Base-by-base conservation (phyloP, 2,888 invertebrate species). In the Hydropsyche betteni region DNA sequence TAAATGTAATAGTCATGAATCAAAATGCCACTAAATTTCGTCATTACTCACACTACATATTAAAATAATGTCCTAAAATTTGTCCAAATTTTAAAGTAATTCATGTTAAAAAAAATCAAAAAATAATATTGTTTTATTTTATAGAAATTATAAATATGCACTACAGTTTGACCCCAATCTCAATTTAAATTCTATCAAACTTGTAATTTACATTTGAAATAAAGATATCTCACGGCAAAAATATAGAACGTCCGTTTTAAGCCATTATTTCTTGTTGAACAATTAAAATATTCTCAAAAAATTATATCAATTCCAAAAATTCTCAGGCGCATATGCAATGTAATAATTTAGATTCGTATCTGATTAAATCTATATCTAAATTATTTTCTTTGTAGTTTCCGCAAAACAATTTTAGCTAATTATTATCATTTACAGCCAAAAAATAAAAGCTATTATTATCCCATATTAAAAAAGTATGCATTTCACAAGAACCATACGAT, bases 401-500 rank as follows among this genome's bases (percentile, higher is more conserved):
- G 24, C 24, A 16, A 16, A 8, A 58, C 58, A 14, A 24, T 58
- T 58, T 24, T 4, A 8, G 58, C 16, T 8, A 44, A 14, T 58
- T 44, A 24, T 24, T 24, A 24, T 24, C 2, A 24, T 44, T 24
- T 24, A 16, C 2, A 4, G 24, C 3, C 8, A 3, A 58, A n/a
- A 58, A 24, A 24, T 4, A 24, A 58, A 64, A 64, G 36, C 12
- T 34, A 36, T 34, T 12, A 36, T 64, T 64, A 64, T 64, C 3
- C 34, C 34, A 34, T 64, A 10, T 5, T 64, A 34, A 36, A 1
- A 64, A 33, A 36, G 12, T 64, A 36, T 36, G 36, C 36, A 64
- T 64, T 64, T 64, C 64, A 64, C 36, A 64, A 10, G 36, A 34
- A 64, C 64, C 64, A 64, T 64, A 12, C 36, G 64, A 64, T 64